Percentiles rank a stretch among this genome's conserved stretches.
These are phyloP conservation scores for Clepsis dumicolana DNA, from an alignment of 2,888 invertebrate genomes.

Conservation along the genomic window DNA sequence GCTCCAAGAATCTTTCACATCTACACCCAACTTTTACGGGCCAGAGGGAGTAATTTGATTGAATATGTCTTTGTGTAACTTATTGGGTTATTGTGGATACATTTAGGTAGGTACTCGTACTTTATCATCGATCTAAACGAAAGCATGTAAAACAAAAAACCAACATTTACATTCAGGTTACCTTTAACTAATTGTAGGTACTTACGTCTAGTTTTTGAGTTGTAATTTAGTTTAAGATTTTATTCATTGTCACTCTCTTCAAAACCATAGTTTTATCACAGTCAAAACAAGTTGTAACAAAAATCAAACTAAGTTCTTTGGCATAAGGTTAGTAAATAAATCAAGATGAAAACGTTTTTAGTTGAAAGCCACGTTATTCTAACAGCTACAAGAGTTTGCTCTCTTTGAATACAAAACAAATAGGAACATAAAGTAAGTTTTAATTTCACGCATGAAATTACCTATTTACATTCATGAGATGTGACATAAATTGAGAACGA, in stretches of 20 bases:
- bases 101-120: neutral
- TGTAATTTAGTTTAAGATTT: too few species aligned
- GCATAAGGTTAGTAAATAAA: too few species aligned
- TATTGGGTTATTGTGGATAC: neutral
- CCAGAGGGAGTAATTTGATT: constrained; percentile 3
- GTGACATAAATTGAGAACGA: neutral
- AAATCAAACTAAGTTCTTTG: too few species aligned
- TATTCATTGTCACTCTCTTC: too few species aligned
- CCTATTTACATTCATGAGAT: neutral
- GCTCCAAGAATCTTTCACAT: constrained; percentile 27
- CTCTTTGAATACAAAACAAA: neutral
- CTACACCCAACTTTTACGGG: constrained; percentile 9
- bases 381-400: too few species aligned
- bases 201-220: too few species aligned
- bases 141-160: too few species aligned
- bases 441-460: neutral
- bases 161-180: too few species aligned
- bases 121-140: neutral
- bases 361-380: neutral
- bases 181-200: too few species aligned
- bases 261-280: too few species aligned
- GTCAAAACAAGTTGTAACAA: too few species aligned
- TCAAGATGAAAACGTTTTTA: too few species aligned
- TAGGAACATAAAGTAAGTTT: neutral
- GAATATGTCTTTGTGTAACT: constrained; percentile 6